Conservation (phyloP, 2,113 vertebrate genomes). For the Rhadina sibilatrix region DNA sequence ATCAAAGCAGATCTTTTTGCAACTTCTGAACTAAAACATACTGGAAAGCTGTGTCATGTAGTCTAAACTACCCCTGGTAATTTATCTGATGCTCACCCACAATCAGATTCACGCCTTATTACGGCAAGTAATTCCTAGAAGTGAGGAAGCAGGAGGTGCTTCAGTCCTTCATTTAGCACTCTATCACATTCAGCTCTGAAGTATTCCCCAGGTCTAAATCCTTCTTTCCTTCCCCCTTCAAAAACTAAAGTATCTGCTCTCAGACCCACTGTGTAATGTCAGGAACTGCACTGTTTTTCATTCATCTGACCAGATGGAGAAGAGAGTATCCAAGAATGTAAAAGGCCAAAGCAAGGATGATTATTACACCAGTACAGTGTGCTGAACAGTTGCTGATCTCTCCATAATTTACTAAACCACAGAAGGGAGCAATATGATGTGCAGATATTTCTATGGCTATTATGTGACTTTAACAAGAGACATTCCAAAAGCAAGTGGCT, state of each 20-base stretch:
- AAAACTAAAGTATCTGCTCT: not conserved
- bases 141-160: not conserved
- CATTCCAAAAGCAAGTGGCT: not conserved
- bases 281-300: not conserved
- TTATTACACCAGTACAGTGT: not conserved
- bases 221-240: not conserved
- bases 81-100: not conserved
- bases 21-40: not conserved
- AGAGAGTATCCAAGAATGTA: not conserved
- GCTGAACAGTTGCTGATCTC: not conserved
- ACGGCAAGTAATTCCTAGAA: not conserved
- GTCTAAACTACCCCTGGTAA: not conserved
- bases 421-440: constrained; percentile 17
- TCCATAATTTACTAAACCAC: constrained; percentile 33
- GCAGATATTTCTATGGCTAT: constrained; percentile 22
- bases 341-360: not conserved
- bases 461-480: constrained; percentile 27
- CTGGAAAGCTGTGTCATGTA: not conserved
- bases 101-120: not conserved
- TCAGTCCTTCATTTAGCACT: not conserved
- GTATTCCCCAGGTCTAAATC: not conserved
- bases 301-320: not conserved
- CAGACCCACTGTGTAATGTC: not conserved
- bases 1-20: not conserved
- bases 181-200: not conserved